Conservation (phyloP, 1,140 invertebrate species). For the Drosophila trapezifrons region DNA sequence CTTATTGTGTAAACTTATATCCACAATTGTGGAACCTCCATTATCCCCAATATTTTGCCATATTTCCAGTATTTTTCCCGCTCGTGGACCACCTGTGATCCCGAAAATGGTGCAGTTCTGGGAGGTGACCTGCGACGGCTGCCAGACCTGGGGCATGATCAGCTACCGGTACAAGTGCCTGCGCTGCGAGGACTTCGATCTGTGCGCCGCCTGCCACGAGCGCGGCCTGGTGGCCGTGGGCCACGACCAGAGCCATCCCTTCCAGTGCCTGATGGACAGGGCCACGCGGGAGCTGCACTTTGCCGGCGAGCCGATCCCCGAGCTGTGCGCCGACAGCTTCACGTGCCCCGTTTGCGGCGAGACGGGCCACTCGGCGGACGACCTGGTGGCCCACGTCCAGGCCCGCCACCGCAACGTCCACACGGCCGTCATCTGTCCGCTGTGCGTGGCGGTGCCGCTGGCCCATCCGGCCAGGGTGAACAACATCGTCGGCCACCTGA, state of each 20-base stretch:
- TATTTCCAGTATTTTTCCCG: not conserved
- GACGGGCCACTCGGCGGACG: conserved; percentile 31
- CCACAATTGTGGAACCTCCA: no score
- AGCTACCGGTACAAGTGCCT: conserved; percentile 64
- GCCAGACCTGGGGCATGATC: conserved; percentile 25
- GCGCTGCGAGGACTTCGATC: conserved; percentile 54
- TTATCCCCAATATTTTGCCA: no score
- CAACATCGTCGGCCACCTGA: conserved; percentile 38
- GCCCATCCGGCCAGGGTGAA: conserved; percentile 3
- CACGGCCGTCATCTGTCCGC: conserved; percentile 54
- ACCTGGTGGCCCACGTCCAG: conserved; percentile 43
- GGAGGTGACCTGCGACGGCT: conserved; percentile 59
- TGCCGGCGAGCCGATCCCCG: conserved; percentile 44
- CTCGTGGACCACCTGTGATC: not conserved
- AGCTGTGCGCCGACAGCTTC: conserved; percentile 60
- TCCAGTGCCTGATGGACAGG: conserved; percentile 61
- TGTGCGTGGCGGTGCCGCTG: conserved; percentile 46
- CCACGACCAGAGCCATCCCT: conserved; percentile 42
- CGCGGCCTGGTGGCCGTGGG: conserved; percentile 2
- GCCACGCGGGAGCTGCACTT: conserved; percentile 40
- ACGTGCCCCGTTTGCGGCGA: conserved; percentile 62
- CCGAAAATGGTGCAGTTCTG: conserved; percentile 13
- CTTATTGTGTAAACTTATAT: no score
- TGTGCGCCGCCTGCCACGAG: conserved; percentile 45
- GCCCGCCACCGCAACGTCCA: conserved; percentile 9